These are phyloP conservation scores for Lytechinus pictus DNA, from an alignment of 35 echinoderm and acorn worm species.

Conservation along the genomic window DNA sequence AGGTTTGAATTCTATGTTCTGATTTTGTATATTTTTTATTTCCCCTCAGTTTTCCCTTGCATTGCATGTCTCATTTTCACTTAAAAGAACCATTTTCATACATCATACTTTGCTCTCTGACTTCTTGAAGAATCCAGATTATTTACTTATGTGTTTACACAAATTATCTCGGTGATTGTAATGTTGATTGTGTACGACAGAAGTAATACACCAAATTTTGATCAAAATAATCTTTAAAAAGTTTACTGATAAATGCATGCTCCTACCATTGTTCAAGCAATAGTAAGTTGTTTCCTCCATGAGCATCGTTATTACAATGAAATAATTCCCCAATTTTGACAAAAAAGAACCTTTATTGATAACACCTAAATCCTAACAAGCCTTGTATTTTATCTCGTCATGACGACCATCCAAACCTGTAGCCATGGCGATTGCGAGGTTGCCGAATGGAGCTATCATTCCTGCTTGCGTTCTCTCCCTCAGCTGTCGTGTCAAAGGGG, in stretches of 20 bases:
- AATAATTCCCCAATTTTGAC: not conserved
- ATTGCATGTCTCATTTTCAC: conserved; percentile 1
- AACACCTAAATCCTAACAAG: conserved; percentile 42
- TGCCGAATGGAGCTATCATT: conserved; percentile 11
- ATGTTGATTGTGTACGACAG: not conserved
- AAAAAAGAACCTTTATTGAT: not conserved
- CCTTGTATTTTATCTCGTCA: conserved; percentile 53
- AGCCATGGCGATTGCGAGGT: conserved; percentile 41
- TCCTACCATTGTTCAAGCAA: not conserved
- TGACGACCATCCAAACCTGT: conserved; percentile 30
- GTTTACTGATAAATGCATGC: not conserved
- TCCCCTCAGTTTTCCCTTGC: not conserved
- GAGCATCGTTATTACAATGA: not conserved
- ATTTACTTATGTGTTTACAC: not conserved
- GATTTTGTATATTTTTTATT: not conserved
- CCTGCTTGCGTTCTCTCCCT: conserved; percentile 29
- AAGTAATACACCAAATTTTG: not conserved
- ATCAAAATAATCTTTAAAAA: not conserved
- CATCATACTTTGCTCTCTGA: not conserved
- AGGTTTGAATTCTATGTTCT: not conserved
- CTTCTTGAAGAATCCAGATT: not conserved
- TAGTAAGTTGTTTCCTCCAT: not conserved
- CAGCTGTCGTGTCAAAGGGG: conserved; percentile 34
- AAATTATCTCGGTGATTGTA: not conserved
- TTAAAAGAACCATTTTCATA: not conserved